A percentile compares a stretch with the other conserved stretches of the same genome.
Conservation (phyloP, 2,113 vertebrate species). For the Condylura cristata region DNA sequence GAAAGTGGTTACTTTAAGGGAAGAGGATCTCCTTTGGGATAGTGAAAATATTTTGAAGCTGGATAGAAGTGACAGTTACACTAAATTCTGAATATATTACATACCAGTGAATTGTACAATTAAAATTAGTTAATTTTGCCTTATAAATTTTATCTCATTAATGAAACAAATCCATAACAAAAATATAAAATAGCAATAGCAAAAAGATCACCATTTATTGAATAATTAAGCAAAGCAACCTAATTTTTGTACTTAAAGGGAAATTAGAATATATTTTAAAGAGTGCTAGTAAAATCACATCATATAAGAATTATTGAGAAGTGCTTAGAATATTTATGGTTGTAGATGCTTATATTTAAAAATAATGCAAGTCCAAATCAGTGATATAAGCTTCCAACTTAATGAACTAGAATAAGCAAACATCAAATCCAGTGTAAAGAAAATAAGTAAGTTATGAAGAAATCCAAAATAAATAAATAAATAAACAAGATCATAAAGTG, state of each 20-base stretch:
- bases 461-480: conserved; percentile 10
- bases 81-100: background rate
- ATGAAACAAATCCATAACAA: conserved; percentile 10
- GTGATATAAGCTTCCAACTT: background rate
- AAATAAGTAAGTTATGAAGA: background rate
- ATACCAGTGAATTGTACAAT: background rate
- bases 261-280: conserved; percentile 45
- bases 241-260: too few species aligned
- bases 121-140: background rate
- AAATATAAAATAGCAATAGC: background rate
- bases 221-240: conserved; percentile 16
- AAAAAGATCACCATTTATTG: background rate
- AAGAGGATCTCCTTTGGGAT: background rate
- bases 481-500: background rate
- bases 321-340: conserved; percentile 14
- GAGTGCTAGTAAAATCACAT: background rate
- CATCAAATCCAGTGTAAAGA: background rate
- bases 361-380: conserved; percentile 15
- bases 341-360: conserved; percentile 36
- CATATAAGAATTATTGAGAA: background rate
- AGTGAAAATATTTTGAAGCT: background rate
- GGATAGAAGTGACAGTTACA: background rate
- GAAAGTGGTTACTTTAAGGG: background rate
- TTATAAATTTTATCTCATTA: background rate
- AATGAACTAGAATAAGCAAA: background rate